Base-by-base conservation (phyloP, 1,140 invertebrate species). In the Caenorhabditis remanei region DNA sequence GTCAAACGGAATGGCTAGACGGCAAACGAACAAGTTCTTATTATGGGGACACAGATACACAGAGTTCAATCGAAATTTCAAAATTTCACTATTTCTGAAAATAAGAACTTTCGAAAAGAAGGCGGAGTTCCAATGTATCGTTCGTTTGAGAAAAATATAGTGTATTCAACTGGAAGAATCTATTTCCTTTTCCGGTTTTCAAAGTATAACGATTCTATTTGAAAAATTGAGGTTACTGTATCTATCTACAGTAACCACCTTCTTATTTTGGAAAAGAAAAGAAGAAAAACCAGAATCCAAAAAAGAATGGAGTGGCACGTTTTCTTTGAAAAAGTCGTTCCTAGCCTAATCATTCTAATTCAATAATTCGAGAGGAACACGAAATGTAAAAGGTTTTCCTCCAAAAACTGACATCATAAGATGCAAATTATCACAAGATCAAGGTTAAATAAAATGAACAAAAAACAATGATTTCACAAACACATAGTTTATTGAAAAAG, bases 311-410 rank as follows among this genome's bases (percentile, higher is more conserved):
- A 32, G 32, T 32, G 32, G 32, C 32, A 32, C 32, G 32, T 32
- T 32, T 32, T 32, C 32, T 1, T 32, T 32, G 32, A 32, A 32
- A 32, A 32, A 32, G 32, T 32, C 0, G 32, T 32, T 32, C 32
- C 32, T 32, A 32, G 32, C 32, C 32, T 32, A 32, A 32, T 32
- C 32, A 32, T 32, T 32, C 56, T 58, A 58, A 58, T 58, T n/a
- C 56, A 58, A 58, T 58, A 58, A 58, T 65, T 65, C 32, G 8
- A 43, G 41, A 43, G 65, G 65, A 71, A 71, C 65, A 71, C 41
- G 5, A n/a, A 71, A 40, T 19, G 19, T 16, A 71, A 71, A 71
- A 71, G 41, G 65, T 24, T 71, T 40, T 63, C 32, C 14, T 19
- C 13, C 32, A 8, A 32, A 53, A 14, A 5, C 14, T 63, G 24